These are phyloP conservation scores for Hymenopus coronatus DNA, from an alignment of 2,888 invertebrate genomes.

Conservation along the genomic window DNA sequence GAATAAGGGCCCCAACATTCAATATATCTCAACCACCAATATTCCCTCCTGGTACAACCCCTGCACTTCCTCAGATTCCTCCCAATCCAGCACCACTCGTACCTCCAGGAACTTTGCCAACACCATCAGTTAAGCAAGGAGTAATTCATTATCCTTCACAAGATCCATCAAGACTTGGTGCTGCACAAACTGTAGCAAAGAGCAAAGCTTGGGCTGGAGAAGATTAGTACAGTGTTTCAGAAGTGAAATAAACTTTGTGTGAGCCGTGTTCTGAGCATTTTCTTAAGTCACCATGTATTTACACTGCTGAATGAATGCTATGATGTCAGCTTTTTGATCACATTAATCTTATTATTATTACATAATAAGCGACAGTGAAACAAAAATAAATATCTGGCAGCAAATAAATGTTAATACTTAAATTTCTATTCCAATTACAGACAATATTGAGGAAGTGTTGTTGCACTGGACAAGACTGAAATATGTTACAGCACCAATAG, in stretches of 20 bases:
- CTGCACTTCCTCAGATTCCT: slow-evolving; percentile 32
- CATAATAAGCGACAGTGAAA: background rate
- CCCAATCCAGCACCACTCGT: slow-evolving; percentile 33
- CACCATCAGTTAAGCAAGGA: slow-evolving; percentile 55
- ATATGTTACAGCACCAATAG: too few species aligned
- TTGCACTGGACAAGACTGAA: too few species aligned
- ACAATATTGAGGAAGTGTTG: too few species aligned
- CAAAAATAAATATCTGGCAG: background rate
- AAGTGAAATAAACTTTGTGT: background rate
- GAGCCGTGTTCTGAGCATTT: background rate
- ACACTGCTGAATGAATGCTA: background rate
- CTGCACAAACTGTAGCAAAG: slow-evolving; percentile 46
- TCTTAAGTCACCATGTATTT: background rate
- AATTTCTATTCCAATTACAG: too few species aligned
- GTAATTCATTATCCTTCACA: slow-evolving; percentile 93
- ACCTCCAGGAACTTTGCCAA: slow-evolving; percentile 37
- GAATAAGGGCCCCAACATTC: slow-evolving; percentile 23
- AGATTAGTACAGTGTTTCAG: slow-evolving; percentile 8
- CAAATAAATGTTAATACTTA: too few species aligned
- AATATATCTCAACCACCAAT: slow-evolving; percentile 28
- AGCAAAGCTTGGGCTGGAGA: slow-evolving; percentile 32
- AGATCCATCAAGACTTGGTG: slow-evolving; percentile 90
- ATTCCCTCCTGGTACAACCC: slow-evolving; percentile 34
- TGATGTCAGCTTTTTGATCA: background rate
- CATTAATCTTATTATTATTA: background rate